Evolutionary conservation across 2,888 invertebrate species (phyloP).

Genomic region (Thymelicus acteon): DNA sequence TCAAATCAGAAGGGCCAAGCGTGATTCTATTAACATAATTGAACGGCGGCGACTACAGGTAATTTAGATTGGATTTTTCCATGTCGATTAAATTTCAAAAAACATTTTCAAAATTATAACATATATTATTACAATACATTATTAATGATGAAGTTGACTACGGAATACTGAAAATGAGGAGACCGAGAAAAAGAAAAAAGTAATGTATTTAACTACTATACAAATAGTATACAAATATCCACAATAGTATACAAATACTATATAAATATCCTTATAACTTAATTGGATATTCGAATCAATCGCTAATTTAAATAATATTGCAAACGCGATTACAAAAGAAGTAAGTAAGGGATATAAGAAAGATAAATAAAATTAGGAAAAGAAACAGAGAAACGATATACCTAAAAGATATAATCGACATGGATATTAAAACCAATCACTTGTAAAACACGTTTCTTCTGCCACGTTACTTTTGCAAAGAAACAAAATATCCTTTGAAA

Average conservation of each 20-base stretch:
- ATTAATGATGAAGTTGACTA: too few species aligned
- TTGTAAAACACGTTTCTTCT: constrained; percentile 2
- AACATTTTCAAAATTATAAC: neutral
- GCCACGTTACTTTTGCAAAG: constrained; percentile 9
- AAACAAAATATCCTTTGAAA: constrained; percentile 25
- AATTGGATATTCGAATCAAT: too few species aligned
- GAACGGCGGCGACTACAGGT: constrained; percentile 15
- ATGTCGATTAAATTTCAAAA: neutral
- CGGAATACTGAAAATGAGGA: too few species aligned
- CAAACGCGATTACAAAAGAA: neutral
- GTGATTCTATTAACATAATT: constrained; percentile 26
- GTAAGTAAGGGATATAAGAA: neutral
- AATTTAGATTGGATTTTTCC: constrained; percentile 12
- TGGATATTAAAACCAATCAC: constrained; percentile 3
- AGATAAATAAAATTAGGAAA: neutral
- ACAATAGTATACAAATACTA: too few species aligned
- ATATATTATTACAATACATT: too few species aligned
- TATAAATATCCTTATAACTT: neutral
- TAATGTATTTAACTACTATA: too few species aligned
- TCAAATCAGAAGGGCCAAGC: constrained; percentile 10
- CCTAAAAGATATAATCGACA: neutral
- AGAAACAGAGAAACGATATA: neutral
- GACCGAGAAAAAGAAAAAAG: too few species aligned
- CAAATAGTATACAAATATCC: too few species aligned
- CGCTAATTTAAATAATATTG: too few species aligned